Evolutionary conservation across 2,113 vertebrate genomes (phyloP).

Genomic region (Passer montanus): DNA sequence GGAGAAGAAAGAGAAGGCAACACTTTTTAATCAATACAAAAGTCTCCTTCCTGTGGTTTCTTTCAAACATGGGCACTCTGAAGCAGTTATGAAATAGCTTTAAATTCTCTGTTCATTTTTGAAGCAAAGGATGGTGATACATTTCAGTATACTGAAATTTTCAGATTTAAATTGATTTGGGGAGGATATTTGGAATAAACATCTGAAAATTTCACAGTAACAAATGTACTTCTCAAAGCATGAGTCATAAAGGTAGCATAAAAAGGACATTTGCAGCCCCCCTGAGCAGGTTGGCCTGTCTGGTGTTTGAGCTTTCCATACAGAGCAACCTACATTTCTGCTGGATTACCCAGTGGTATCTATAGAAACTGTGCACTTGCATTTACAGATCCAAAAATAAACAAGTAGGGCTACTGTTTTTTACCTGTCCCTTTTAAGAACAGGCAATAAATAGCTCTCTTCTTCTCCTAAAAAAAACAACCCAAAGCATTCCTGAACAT

Average conservation of each 20-base stretch:
- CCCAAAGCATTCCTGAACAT: neutral
- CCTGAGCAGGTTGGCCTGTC: neutral
- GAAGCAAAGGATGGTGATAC: neutral
- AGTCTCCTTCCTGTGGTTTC: neutral
- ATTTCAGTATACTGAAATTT: neutral
- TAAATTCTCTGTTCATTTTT: neutral
- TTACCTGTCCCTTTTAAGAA: constrained; percentile 16
- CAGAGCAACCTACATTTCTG: neutral
- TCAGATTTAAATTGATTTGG: neutral
- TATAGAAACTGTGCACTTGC: constrained; percentile 32
- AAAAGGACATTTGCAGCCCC: neutral
- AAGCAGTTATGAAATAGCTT: neutral
- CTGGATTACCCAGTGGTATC: constrained; percentile 3
- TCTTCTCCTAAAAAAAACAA: neutral
- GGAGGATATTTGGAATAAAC: neutral
- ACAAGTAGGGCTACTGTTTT: neutral
- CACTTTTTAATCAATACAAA: neutral
- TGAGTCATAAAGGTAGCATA: neutral
- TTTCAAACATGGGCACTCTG: neutral
- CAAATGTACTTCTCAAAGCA: neutral
- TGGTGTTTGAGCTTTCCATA: neutral
- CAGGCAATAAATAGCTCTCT: neutral
- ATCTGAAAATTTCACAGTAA: neutral
- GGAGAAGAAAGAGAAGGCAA: neutral
- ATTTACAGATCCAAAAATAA: constrained; percentile 45